These are phyloP conservation scores for Ochotona princeps DNA, from an alignment of 2,113 vertebrate genomes.

Conservation along the genomic window DNA sequence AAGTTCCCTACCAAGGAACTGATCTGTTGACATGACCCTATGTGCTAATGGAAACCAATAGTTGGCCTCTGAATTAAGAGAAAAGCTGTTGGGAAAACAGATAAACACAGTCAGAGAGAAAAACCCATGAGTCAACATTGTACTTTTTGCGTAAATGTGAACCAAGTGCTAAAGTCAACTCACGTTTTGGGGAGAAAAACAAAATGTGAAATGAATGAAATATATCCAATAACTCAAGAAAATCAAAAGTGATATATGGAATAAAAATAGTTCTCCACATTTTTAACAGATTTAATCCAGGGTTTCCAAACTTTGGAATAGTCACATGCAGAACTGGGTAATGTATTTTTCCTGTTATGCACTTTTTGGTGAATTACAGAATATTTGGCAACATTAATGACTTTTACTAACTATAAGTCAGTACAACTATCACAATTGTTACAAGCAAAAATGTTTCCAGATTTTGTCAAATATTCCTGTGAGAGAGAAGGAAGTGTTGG, in stretches of 20 bases:
- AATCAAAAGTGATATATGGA: neutral
- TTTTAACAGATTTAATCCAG: neutral
- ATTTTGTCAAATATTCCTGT: neutral
- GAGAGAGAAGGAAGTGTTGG: fast-evolving
- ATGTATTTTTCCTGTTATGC: neutral
- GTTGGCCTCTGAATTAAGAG: neutral
- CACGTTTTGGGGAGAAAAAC: neutral
- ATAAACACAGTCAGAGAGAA: neutral
- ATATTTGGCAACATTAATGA: neutral
- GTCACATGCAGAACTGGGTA: neutral
- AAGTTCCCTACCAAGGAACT: neutral
- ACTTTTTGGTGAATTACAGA: neutral
- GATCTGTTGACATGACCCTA: neutral
- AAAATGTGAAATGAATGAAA: neutral
- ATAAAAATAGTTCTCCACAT: neutral
- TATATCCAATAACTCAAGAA: neutral
- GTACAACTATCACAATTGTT: neutral
- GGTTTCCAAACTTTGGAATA: neutral
- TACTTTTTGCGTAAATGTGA: neutral
- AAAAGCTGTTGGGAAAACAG: neutral
- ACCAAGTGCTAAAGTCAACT: neutral
- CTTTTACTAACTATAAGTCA: neutral
- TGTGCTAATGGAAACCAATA: neutral
- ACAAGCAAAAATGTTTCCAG: neutral
- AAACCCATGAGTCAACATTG: neutral